Evolutionary conservation across 2,888 invertebrate genomes (phyloP).

Genomic region (Nephrotoma flavescens): DNA sequence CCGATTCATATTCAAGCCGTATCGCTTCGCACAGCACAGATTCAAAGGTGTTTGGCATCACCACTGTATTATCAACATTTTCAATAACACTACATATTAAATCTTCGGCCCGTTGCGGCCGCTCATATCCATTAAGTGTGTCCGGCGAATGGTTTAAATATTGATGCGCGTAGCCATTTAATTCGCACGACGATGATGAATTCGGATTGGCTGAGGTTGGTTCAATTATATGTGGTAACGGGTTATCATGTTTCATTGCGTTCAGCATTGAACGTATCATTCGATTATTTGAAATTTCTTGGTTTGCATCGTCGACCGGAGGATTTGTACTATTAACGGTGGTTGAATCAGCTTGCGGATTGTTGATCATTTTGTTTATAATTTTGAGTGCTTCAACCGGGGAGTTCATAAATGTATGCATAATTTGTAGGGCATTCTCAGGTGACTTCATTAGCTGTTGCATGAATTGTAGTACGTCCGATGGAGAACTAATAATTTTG

Average conservation of each 20-base stretch:
- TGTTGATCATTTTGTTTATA: constrained; percentile 26
- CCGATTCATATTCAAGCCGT: constrained; percentile 68
- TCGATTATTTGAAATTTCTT: constrained; percentile 1
- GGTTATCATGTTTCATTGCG: constrained; percentile 6
- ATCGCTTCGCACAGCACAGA: constrained; percentile 75
- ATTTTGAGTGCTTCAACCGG: constrained; percentile 30
- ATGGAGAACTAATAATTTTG: constrained; percentile 30
- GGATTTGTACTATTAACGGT: constrained; percentile 4
- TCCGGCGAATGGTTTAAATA: constrained; percentile 3
- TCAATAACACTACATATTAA: constrained; percentile 17
- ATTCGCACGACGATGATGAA: neutral
- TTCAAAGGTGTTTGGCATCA: constrained; percentile 59
- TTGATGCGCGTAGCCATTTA: neutral
- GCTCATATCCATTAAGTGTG: constrained; percentile 10
- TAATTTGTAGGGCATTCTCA: constrained; percentile 29
- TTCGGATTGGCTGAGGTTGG: neutral
- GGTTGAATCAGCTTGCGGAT: constrained; percentile 5
- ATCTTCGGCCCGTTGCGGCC: neutral
- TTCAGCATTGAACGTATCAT: constrained; percentile 11
- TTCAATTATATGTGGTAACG: neutral
- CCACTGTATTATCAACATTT: constrained; percentile 29
- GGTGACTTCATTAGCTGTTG: constrained; percentile 31
- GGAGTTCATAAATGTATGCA: constrained; percentile 32
- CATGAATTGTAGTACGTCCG: constrained; percentile 30
- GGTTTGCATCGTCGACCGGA: neutral